Base-by-base conservation (phyloP, 2,888 invertebrate genomes). In the Epirrita christyi region DNA sequence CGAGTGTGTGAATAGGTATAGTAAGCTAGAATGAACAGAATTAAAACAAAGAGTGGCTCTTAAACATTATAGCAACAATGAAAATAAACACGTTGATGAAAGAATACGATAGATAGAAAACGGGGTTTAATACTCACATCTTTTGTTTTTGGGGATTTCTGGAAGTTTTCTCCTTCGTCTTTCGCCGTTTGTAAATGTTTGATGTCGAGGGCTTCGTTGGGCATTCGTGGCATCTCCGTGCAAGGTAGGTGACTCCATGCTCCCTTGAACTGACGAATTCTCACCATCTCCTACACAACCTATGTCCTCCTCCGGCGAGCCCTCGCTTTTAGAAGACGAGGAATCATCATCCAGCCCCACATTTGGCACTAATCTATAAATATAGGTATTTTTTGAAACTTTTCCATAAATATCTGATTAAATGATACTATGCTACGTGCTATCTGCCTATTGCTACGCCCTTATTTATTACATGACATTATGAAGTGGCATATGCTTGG, bases 101-200 rank as follows among this genome's bases (percentile, higher is more conserved):
- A 44, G 0, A 32, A 14, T 10, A 7, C 10, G 4, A 14, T 44
- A 14, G 6, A 44, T 47, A 29, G 43, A 32, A 41, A 32, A 32
- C 8, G n/a, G 60, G 48, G 48, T n/a, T 13, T 55, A 71, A 6
- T 63, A 85, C 95, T 95, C 85, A 97, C 97, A 94, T 94, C 96
- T 97, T 84, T 96, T 96, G 75, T 96, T 96, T 84, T 97, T 97
- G 5, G 97, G 97, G 72, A 97, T 97, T 88, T 97, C 97, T 34
- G 97, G 97, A 27, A 97, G 92, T 88, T 96, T 96, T 87, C 97
- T 93, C 72, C 98, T 93, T 75, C 96, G 93, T 64, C 97, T 92
- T 78, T 96, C 95, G 9, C 91, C 92, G 62, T 81, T 91, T 61
- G 78, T 81, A 49, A 87, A 86, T 14, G 79, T 75, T 69, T 86